Evolutionary conservation across 2,113 vertebrate species (phyloP).

Genomic region (Sialia sialis): DNA sequence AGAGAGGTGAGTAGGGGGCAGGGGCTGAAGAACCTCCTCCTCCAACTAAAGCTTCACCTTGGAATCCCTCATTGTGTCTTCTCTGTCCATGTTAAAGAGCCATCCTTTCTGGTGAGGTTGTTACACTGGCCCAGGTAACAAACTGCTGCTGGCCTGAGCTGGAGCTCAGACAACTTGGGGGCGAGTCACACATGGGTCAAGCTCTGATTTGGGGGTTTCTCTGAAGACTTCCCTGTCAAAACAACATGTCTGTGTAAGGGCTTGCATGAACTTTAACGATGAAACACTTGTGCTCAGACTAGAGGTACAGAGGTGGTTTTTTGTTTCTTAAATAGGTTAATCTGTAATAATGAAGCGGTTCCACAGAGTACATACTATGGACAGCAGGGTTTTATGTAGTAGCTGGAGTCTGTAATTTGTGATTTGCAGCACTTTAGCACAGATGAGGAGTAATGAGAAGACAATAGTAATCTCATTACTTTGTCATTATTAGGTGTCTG

Average conservation of each 20-base stretch:
- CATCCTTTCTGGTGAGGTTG: background rate
- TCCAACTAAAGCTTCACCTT: background rate
- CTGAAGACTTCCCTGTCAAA: background rate
- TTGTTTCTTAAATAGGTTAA: background rate
- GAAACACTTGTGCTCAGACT: background rate
- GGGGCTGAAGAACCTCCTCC: background rate
- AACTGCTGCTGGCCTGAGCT: background rate
- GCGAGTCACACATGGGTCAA: fast-evolving
- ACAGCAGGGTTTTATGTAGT: background rate
- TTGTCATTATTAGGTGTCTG: background rate
- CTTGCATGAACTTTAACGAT: background rate
- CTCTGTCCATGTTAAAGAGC: background rate
- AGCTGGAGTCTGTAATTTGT: background rate
- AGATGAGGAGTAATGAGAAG: background rate
- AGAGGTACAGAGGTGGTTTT: background rate
- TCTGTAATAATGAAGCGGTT: background rate
- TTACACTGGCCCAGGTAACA: background rate
- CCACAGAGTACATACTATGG: fast-evolving
- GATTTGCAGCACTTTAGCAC: background rate
- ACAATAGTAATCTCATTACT: background rate
- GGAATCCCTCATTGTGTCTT: background rate
- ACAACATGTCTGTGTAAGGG: background rate
- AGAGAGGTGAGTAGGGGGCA: background rate
- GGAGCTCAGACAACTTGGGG: background rate
- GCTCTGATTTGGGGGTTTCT: background rate